Base-by-base conservation (phyloP, 2,888 invertebrate species). In the Blastobasis lacticolella region DNA sequence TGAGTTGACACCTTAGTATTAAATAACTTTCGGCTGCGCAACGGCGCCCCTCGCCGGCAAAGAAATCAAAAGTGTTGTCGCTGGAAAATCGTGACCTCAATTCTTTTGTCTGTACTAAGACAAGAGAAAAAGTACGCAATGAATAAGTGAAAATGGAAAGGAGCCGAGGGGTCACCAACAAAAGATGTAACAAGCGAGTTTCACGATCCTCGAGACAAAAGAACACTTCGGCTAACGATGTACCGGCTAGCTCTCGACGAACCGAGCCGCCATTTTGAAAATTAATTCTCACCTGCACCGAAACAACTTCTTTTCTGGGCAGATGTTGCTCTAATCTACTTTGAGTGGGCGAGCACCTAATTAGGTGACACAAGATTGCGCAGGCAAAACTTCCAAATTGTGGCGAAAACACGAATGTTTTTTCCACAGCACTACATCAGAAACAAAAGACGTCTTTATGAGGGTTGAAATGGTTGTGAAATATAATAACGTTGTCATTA, bases 211-310 rank as follows among this genome's bases (percentile, higher is more conserved):
- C 71, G 77, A 80, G 78, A 81, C 81, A 81, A 81, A 79, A 75
- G 79, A 72, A 70, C 75, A 73, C 78, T 73, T 67, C 69, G 69
- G 56, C 78, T 81, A 81, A 81, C 80, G 80, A 81, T 73, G 76
- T 73, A 69, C 73, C 64, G 64, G 63, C 66, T 68, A 61, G 59
- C 67, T 66, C 75, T 75, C 73, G 76, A 77, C 73, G 48, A 67
- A 67, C 59, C 62, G 61, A 64, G 62, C 62, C 56, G 61, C 63
- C 62, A 66, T 72, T 71, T 67, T 52, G 56, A 57, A 59, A 63
- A 64, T 67, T 63, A 58, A 60, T 57, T 56, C 40, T 23, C 10
- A 10, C 41, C 41, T 10, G 36, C 23, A 23, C 23, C 23, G 23
- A 23, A 23, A 23, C 23, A 23, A 23, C 23, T 23, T 23, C 23